Conservation (phyloP, 2,797 vertebrate genomes). For the Darevskia nairensis region DNA sequence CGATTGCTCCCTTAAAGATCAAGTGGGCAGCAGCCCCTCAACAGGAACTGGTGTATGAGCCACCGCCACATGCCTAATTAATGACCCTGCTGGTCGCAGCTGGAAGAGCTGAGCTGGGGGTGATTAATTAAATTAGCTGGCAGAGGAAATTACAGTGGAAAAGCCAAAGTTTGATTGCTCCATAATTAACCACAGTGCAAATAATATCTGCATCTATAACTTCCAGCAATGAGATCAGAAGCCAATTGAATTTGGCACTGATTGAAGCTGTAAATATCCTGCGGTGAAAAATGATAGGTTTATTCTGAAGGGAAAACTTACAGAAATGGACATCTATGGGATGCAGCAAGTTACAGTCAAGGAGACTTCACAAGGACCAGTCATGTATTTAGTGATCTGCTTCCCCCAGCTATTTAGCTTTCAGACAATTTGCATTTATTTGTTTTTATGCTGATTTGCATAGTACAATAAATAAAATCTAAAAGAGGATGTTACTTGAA, state of each 20-base stretch:
- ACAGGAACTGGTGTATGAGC: conserved; percentile 79
- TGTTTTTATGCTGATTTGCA: neutral
- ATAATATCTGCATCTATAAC: conserved; percentile 86
- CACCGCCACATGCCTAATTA: conserved; percentile 85
- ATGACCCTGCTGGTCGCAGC: conserved; percentile 86
- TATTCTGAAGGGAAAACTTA: conserved; percentile 84
- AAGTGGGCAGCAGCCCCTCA: conserved; percentile 78
- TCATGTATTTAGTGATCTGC: conserved; percentile 55
- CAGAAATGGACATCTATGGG: conserved; percentile 77
- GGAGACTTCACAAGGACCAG: conserved; percentile 58
- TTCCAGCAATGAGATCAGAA: conserved; percentile 84
- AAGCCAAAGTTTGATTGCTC: conserved; percentile 89
- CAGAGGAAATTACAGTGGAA: conserved; percentile 88
- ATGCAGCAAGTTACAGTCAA: conserved; percentile 60
- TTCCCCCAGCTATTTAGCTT: conserved; percentile 56
- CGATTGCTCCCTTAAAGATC: conserved; percentile 71
- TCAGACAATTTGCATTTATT: conserved; percentile 40
- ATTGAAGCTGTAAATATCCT: conserved; percentile 85
- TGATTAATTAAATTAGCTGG: conserved; percentile 92
- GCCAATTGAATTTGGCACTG: conserved; percentile 83
- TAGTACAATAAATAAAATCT: neutral
- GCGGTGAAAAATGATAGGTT: conserved; percentile 85
- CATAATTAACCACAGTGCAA: conserved; percentile 87
- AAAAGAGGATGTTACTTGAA: neutral
- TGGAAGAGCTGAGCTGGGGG: conserved; percentile 86